Base-by-base conservation (phyloP, 1,140 invertebrate genomes). In the Bombyx mandarina region DNA sequence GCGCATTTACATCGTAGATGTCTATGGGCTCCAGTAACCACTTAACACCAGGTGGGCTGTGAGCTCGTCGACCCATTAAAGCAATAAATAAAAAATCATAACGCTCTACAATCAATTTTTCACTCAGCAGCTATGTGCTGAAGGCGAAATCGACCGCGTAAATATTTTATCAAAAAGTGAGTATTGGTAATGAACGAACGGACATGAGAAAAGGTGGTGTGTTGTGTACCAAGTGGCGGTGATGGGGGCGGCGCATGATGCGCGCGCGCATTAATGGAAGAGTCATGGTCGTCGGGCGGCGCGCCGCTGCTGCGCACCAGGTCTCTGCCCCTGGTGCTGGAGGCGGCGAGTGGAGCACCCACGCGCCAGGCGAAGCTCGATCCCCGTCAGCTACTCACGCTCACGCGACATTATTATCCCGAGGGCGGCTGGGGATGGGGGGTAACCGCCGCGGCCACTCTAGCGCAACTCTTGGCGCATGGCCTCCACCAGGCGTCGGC, bases 351-450 rank as follows among this genome's bases (percentile, higher is more conserved):
- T 56, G 71, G 67, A 56, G 71, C 69, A 49, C 81, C 79, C 54
- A 67, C 76, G 49, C 75, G 82, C 44, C 84, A 78, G 67, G 55
- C 81, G 53, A 85, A 81, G 62, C 82, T 84, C 65, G 81, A 88
- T 71, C 79, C 82, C 18, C 72, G 88, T n/a, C 86, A 87, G 54
- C 76, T 89, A 47, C 71, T 88, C 18, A 89, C 87, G 1, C 78
- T 88, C 60, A 85, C 83, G 1, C 74, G 92, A 42, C 93, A 94
- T 71, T 94, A 94, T 79, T 94, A 94, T 77, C 93, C 93, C 1
- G 93, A 95, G 69, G 93, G 93, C 3, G 93, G 93, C 2, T 95
- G 94, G 94, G 94, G 94, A 0, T 95, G 93, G 93, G 90, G 93
- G 12, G 90, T 95, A 7, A 89, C 93, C 0, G 87, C 88, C 1